Base-by-base conservation (phyloP, 2,888 invertebrate species). In the Hypsopygia costalis region DNA sequence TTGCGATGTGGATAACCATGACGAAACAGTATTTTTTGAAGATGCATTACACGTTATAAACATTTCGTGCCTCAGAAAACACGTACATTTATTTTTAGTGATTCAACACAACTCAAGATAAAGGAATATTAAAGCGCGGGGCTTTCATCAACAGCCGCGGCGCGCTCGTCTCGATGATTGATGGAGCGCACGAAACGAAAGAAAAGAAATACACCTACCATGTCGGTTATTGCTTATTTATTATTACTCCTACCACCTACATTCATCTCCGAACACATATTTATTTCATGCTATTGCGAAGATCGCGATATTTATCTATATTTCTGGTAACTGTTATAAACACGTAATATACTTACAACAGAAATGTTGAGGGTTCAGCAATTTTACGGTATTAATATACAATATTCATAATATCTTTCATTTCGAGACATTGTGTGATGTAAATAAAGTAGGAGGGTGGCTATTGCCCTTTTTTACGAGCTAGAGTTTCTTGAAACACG, bases 401-500 rank as follows among this genome's bases (percentile, higher is more conserved):
- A 46, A 39, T 50, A 51, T 47, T 43, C 47, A 44, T 44, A 41
- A 42, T 38, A 28, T 16, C 37, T 34, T 42, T 34, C 31, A 42
- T 61, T 58, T 58, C 58, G 59, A 58, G 61, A 55, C 55, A 48
- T 42, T 55, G 55, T 51, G 59, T 61, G 66, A 68, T 72, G 58
- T 62, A 62, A 69, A 67, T 55, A 52, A 62, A 62, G 52, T 54
- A 55, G 63, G 62, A 69, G 62, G 62, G 62, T 52, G 61, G 63
- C 61, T 62, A 33, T 62, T 63, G 58, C 72, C 67, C 70, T 70
- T 74, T 78, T 83, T 78, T 81, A 78, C 68, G 74, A 74, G 57
- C 68, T 65, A 62, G 70, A 69, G 61, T 73, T 69, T 64, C 75
- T 70, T 79, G 80, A 81, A 83, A 85, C 71, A 70, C 69, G 72